A percentile compares a stretch with the other conserved stretches of the same genome.
phyloP scores from a whole-genome alignment of 1,140 invertebrate species.

The Aphidius ervi region DNA sequence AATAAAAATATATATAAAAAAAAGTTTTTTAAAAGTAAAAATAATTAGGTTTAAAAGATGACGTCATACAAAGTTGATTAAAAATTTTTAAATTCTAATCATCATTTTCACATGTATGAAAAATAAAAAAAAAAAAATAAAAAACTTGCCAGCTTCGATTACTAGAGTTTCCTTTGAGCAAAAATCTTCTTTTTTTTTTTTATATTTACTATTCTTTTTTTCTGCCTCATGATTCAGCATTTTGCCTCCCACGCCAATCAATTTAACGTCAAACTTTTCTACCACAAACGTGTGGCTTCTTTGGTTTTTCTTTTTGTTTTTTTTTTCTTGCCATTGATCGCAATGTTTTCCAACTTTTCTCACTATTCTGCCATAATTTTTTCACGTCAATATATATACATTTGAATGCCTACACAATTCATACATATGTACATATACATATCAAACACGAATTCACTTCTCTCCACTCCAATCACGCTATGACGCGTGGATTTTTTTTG shows the following conservation, averaged over 20 bases:
- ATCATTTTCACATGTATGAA: background rate
- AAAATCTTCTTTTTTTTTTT: background rate
- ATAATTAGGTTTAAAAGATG: no score
- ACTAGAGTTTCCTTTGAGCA: no score
- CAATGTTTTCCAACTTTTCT: background rate
- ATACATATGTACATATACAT: background rate
- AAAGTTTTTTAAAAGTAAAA: no score
- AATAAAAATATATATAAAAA: no score
- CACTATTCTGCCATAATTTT: background rate
- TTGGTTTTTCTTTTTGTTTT: constrained; percentile 10
- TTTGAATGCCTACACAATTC: background rate
- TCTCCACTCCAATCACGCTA: constrained; percentile 35
- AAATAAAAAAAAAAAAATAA: background rate
- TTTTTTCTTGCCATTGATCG: no score
- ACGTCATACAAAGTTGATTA: no score
- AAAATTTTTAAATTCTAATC: background rate
- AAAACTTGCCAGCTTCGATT: background rate
- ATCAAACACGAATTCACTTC: no score
- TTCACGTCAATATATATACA: constrained; percentile 4
- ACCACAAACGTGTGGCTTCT: constrained; percentile 29
- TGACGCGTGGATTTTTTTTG: constrained; percentile 38
- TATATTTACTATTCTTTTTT: background rate
- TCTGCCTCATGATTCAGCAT: constrained; percentile 6
- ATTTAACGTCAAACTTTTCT: constrained; percentile 42
- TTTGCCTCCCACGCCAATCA: constrained; percentile 31